A percentile compares a stretch with the other conserved stretches of the same genome.
These are phyloP conservation scores for Barbus barbus DNA, from an alignment of 2,113 vertebrate genomes.

Conservation along the genomic window DNA sequence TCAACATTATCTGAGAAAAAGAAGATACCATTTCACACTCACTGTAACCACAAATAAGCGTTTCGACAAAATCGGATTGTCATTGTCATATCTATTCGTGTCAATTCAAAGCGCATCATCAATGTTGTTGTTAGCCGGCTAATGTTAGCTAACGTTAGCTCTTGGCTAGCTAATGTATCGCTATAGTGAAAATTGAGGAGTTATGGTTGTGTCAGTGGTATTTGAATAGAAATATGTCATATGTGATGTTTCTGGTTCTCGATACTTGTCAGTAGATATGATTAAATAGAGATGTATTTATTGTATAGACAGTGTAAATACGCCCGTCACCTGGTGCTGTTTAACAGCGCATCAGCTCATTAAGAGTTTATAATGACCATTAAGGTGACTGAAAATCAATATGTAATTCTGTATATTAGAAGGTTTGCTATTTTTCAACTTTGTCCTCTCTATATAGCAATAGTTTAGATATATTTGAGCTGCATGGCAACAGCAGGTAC, in stretches of 20 bases:
- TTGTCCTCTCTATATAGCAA: background rate
- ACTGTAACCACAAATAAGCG: background rate
- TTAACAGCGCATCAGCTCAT: background rate
- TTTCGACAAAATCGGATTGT: background rate
- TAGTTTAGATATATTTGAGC: background rate
- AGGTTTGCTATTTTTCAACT: background rate
- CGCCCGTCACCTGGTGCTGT: background rate
- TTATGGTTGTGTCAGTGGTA: background rate
- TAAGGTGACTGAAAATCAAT: background rate
- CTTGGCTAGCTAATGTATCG: background rate
- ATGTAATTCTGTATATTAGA: background rate
- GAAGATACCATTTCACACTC: background rate
- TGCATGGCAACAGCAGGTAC: no score
- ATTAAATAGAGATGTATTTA: background rate
- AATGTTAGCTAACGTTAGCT: slow-evolving; percentile 7
- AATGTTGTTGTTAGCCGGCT: slow-evolving; percentile 25
- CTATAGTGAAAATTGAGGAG: background rate
- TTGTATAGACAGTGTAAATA: background rate
- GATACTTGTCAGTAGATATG: background rate
- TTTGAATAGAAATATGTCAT: background rate
- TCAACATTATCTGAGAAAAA: background rate
- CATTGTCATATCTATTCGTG: background rate
- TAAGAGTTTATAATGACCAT: background rate
- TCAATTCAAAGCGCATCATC: background rate
- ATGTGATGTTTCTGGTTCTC: background rate